Conservation (phyloP, 2,888 invertebrate genomes). For the Pecten maximus region DNA sequence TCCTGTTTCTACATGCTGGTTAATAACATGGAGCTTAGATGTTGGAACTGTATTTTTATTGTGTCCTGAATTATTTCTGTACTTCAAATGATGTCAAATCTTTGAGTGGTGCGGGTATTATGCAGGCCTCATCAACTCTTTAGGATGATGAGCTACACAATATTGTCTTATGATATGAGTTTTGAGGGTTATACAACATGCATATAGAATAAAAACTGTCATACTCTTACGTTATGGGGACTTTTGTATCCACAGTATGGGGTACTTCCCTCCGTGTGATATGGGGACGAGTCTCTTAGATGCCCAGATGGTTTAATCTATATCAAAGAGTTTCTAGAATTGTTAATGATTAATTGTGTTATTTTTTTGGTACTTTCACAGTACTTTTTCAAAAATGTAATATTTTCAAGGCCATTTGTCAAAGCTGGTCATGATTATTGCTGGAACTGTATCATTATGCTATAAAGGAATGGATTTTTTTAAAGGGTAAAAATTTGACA, state of each 20-base stretch:
- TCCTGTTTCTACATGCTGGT: not conserved
- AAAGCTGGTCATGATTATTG: too few species aligned
- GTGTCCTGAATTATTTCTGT: not conserved
- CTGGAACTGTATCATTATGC: too few species aligned
- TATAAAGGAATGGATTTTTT: too few species aligned
- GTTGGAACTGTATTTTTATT: not conserved
- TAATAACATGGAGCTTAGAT: constrained; percentile 20
- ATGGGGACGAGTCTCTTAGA: not conserved
- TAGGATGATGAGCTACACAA: not conserved
- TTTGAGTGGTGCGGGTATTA: constrained; percentile 5
- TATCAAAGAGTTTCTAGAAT: not conserved
- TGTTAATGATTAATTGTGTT: not conserved
- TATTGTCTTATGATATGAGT: not conserved
- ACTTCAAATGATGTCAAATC: not conserved
- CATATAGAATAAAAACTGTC: not conserved
- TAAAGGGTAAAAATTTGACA: too few species aligned
- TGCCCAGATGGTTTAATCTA: not conserved
- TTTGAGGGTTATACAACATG: constrained; percentile 22
- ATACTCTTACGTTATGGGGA: not conserved
- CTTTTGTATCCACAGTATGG: not conserved
- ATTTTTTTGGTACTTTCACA: too few species aligned
- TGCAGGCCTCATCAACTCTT: not conserved
- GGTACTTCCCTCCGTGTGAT: not conserved
- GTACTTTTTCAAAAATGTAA: too few species aligned
- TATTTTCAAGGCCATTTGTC: not conserved